Conservation (phyloP, 37 sponge, comb jelly and placozoan genomes). For the Petrosia ficiformis region DNA sequence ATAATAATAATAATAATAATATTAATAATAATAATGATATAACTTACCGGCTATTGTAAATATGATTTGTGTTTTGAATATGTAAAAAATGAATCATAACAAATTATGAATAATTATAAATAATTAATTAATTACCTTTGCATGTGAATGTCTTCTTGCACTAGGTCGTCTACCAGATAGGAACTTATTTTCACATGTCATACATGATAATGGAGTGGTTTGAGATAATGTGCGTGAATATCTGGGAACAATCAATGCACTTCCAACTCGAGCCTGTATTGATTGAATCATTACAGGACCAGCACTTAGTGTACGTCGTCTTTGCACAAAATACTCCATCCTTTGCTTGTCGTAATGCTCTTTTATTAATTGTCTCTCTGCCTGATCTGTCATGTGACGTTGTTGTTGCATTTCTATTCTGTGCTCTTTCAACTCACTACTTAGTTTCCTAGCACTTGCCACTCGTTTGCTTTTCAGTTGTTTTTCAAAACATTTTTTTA, state of each 20-base stretch:
- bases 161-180: slow-evolving; percentile 41
- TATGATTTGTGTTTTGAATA: neutral
- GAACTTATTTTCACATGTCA: slow-evolving; percentile 47
- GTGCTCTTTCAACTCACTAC: slow-evolving; percentile 36
- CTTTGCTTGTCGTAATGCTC: slow-evolving; percentile 38
- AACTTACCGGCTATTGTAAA: slow-evolving; percentile 10
- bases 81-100: neutral
- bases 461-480: slow-evolving; percentile 54
- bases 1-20: neutral
- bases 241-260: slow-evolving; percentile 42
- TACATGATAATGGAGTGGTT: slow-evolving; percentile 43
- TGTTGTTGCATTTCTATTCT: slow-evolving; percentile 38
- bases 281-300: slow-evolving; percentile 55
- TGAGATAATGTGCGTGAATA: slow-evolving; percentile 57
- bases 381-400: slow-evolving; percentile 62
- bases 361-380: slow-evolving; percentile 46
- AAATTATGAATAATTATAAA: neutral
- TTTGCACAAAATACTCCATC: neutral
- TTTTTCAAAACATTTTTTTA: slow-evolving; percentile 64
- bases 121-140: slow-evolving; percentile 16
- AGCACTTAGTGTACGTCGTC: slow-evolving; percentile 50
- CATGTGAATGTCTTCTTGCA: slow-evolving; percentile 56
- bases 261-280: slow-evolving; percentile 51
- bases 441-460: slow-evolving; percentile 40
- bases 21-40: neutral